A percentile compares a stretch with the other conserved stretches of the same genome.
Evolutionary conservation across 2,888 invertebrate species (phyloP).

Genomic region (Sturmia bella): DNA sequence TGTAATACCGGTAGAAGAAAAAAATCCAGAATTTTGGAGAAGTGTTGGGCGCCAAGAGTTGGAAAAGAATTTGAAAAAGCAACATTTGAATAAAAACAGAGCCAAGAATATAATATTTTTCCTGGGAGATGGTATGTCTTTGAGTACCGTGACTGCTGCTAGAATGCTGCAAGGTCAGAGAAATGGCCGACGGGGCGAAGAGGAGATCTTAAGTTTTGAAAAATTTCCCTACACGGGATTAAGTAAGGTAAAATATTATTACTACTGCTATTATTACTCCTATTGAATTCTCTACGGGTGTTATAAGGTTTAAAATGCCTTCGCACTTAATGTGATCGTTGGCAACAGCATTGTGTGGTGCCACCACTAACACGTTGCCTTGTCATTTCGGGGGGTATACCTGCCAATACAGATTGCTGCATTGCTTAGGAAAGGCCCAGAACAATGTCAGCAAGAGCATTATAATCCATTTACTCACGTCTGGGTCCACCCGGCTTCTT

Average conservation of each 20-base stretch:
- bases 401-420: too few relatives aligned
- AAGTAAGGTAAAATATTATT: conserved; percentile 83
- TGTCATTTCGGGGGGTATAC: too few relatives aligned
- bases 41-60: conserved; percentile 73
- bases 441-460: too few relatives aligned
- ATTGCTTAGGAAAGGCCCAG: too few relatives aligned
- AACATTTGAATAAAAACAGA: conserved; percentile 49
- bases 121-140: conserved; percentile 86
- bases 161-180: conserved; percentile 86
- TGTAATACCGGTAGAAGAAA: not conserved
- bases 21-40: conserved; percentile 70
- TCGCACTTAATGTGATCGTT: too few relatives aligned
- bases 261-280: too few relatives aligned
- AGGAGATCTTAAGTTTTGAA: conserved; percentile 84
- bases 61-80: conserved; percentile 65
- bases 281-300: too few relatives aligned
- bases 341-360: too few relatives aligned
- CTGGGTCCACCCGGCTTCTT: too few relatives aligned
- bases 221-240: conserved; percentile 85
- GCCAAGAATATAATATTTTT: conserved; percentile 79
- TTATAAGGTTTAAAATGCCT: too few relatives aligned
- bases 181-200: conserved; percentile 84
- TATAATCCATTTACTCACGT: too few relatives aligned
- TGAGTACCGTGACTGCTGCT: conserved; percentile 86
- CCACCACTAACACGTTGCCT: too few relatives aligned